Percentiles rank a stretch among this genome's conserved stretches.
These are phyloP conservation scores for Porites lutea DNA, from an alignment of 64 coral and sea anemone species.

Conservation along the genomic window DNA sequence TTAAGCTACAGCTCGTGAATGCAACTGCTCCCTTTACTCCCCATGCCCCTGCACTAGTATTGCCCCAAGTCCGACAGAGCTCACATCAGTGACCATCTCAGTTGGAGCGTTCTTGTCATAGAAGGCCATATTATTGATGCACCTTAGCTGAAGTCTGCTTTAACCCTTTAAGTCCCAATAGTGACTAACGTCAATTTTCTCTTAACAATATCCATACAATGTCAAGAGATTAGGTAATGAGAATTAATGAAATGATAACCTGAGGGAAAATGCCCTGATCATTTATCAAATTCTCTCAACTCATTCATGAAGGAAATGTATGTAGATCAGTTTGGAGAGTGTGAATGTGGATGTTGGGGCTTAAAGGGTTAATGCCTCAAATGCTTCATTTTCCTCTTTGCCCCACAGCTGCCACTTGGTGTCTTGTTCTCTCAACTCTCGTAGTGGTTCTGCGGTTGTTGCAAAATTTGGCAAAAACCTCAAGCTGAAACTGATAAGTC, in stretches of 20 bases:
- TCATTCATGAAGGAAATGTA: no score
- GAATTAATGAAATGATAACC: no score
- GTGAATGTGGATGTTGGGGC: no score
- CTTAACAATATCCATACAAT: no score
- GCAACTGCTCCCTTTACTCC: neutral
- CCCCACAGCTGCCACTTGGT: constrained; percentile 5
- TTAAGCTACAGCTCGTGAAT: constrained; percentile 6
- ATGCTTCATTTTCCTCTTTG: constrained; percentile 2
- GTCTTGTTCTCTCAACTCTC: neutral
- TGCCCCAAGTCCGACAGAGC: constrained; percentile 10
- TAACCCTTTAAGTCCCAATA: no score
- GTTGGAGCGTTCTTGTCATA: constrained; percentile 2
- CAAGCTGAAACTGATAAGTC: constrained; percentile 14
- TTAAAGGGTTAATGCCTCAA: neutral
- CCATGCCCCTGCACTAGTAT: neutral
- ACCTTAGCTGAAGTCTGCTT: neutral
- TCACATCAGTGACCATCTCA: neutral
- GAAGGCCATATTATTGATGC: constrained; percentile 8
- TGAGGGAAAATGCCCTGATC: no score
- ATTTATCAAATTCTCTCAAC: no score
- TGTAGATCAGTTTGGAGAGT: no score
- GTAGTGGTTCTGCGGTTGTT: constrained; percentile 8
- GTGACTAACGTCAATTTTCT: no score
- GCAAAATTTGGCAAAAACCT: constrained; percentile 13
- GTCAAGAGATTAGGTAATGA: no score